Evolutionary conservation across 2,113 vertebrate species (phyloP).

Genomic region (Brachyhypopomus occidentalis): DNA sequence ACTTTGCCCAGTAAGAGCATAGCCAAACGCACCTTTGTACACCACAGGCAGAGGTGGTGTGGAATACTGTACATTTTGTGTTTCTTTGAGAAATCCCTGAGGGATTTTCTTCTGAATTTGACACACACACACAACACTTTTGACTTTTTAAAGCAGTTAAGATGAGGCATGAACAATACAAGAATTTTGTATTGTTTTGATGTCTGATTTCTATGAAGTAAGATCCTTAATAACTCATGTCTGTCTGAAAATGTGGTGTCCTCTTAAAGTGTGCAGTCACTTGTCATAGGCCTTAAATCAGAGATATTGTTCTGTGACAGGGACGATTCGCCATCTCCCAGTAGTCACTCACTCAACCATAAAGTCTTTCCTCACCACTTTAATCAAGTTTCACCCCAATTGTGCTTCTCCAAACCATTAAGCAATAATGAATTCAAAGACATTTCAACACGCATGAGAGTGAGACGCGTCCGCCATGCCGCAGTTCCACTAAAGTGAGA

Average conservation of each 20-base stretch:
- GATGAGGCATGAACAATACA: background rate
- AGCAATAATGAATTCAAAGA: constrained; percentile 57
- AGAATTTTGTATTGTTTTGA: constrained; percentile 44
- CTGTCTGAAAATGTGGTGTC: background rate
- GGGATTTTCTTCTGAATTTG: too few species aligned
- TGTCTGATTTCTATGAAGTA: constrained; percentile 7
- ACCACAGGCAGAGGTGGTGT: too few species aligned
- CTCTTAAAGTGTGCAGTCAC: constrained; percentile 14
- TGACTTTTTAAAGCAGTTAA: constrained; percentile 35
- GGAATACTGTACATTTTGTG: too few species aligned
- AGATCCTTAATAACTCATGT: background rate
- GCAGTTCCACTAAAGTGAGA: constrained; percentile 55
- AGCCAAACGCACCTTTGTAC: too few species aligned
- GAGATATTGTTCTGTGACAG: constrained; percentile 23
- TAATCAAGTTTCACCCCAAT: constrained; percentile 46
- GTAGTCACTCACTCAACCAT: constrained; percentile 26
- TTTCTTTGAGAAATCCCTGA: too few species aligned
- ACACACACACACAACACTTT: too few species aligned
- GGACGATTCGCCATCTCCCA: constrained; percentile 38
- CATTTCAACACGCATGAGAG: constrained; percentile 28
- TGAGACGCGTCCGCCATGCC: constrained; percentile 32
- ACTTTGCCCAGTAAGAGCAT: too few species aligned
- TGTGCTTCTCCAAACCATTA: constrained; percentile 46
- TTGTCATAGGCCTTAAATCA: constrained; percentile 23
- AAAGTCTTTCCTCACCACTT: constrained; percentile 44